Conservation (phyloP, 1,140 invertebrate species). For the Eumeta japonica region DNA sequence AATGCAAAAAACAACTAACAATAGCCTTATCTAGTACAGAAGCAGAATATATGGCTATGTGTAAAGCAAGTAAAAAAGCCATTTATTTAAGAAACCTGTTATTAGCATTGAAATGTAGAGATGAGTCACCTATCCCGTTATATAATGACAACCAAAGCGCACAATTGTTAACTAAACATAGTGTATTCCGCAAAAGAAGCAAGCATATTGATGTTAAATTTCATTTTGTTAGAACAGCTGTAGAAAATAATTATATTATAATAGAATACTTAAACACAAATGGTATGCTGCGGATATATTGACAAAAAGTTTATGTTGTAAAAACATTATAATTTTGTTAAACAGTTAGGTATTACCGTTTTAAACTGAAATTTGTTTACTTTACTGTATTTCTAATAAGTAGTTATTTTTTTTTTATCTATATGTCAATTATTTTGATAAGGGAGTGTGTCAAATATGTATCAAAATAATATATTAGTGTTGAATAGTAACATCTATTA, state of each 20-base stretch:
- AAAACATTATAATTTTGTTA: slow-evolving; percentile 1
- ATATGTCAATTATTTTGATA: background rate
- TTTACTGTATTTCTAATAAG: background rate
- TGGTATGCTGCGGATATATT: too few species aligned
- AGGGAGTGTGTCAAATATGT: too few species aligned
- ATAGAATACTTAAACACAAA: background rate
- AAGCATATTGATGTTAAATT: slow-evolving; percentile 1
- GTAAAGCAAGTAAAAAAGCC: background rate
- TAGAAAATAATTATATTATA: background rate
- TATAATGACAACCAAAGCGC: slow-evolving; percentile 1
- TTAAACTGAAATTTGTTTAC: background rate
- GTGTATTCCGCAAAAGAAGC: background rate
- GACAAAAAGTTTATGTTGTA: background rate
- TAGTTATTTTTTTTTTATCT: background rate
- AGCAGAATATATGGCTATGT: too few species aligned
- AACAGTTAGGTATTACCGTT: background rate
- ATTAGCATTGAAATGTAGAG: background rate
- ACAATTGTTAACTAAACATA: slow-evolving; percentile 1
- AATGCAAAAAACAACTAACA: background rate
- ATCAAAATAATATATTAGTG: too few species aligned
- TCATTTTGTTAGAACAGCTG: slow-evolving; percentile 1
- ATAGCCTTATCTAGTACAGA: too few species aligned
- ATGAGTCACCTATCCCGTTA: background rate
- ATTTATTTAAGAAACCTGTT: slow-evolving; percentile 1
- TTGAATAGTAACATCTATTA: too few species aligned